Percentiles rank a stretch among this genome's conserved stretches.
phyloP scores from a whole-genome alignment of 2,797 vertebrate species.

The Chiloscyllium punctatum region DNA sequence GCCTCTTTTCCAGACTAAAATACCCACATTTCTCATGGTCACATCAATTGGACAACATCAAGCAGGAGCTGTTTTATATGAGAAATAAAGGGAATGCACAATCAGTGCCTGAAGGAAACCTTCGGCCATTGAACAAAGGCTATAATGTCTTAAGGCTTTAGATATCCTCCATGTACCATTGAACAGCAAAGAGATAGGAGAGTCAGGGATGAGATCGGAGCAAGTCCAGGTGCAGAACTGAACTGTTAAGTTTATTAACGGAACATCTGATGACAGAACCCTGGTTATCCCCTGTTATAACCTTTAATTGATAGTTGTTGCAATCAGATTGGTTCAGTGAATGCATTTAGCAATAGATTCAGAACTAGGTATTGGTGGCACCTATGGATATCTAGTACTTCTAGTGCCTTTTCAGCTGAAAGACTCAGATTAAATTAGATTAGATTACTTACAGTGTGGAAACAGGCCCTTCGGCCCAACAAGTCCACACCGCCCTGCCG shows the following conservation, averaged over 20 bases:
- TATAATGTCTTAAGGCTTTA: background rate
- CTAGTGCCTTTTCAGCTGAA: background rate
- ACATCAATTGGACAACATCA: background rate
- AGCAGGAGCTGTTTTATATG: background rate
- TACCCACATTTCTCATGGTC: background rate
- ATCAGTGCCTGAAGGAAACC: background rate
- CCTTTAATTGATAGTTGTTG: background rate
- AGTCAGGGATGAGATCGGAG: background rate
- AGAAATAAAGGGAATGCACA: background rate
- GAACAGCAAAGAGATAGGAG: background rate
- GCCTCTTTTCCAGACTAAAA: background rate
- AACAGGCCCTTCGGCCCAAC: too few species aligned
- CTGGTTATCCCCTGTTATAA: background rate
- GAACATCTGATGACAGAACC: background rate
- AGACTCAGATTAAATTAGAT: too few species aligned
- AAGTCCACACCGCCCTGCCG: too few species aligned
- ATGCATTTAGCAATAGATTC: background rate
- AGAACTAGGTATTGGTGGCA: background rate
- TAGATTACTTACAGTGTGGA: too few species aligned
- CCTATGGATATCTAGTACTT: background rate
- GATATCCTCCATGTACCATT: background rate
- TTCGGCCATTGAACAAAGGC: background rate
- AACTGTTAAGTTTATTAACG: background rate
- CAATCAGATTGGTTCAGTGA: background rate
- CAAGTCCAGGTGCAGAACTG: background rate